phyloP scores from a whole-genome alignment of 2,888 invertebrate species.

The Psylliodes chrysocephalus region DNA sequence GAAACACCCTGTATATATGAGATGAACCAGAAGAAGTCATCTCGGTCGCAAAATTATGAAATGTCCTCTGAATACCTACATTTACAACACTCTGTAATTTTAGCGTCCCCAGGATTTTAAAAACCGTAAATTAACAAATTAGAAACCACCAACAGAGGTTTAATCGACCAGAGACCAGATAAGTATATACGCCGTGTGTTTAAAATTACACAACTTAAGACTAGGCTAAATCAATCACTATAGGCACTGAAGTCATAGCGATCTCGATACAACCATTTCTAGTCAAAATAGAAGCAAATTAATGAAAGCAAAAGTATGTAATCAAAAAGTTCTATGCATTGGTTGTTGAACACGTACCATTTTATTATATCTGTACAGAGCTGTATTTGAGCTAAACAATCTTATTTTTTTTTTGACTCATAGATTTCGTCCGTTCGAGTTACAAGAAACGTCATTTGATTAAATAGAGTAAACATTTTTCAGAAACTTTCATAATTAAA shows the following conservation, averaged over 20 bases:
- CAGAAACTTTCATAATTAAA: no score
- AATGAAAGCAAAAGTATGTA: not conserved
- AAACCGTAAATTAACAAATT: not conserved
- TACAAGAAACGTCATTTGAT: no score
- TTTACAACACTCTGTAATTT: not conserved
- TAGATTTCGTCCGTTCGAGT: no score
- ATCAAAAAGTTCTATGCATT: not conserved
- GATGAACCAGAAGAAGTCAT: conserved; percentile 7
- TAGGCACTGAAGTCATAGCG: no score
- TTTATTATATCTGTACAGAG: conserved; percentile 6
- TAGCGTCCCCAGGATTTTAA: no score
- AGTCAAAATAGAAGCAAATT: conserved; percentile 4
- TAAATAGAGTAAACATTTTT: no score
- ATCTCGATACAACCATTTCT: not conserved
- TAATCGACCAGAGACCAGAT: not conserved
- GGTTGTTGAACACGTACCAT: not conserved
- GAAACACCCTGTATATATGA: not conserved
- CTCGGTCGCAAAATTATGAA: conserved; percentile 3
- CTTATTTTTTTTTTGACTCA: no score
- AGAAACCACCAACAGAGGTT: not conserved
- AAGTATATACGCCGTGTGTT: no score
- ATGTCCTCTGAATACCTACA: not conserved
- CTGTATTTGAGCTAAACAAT: not conserved
- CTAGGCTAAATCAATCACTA: not conserved
- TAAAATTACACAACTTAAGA: not conserved